phyloP scores from a whole-genome alignment of 2,888 invertebrate species.

The Agrypnus murinus region DNA sequence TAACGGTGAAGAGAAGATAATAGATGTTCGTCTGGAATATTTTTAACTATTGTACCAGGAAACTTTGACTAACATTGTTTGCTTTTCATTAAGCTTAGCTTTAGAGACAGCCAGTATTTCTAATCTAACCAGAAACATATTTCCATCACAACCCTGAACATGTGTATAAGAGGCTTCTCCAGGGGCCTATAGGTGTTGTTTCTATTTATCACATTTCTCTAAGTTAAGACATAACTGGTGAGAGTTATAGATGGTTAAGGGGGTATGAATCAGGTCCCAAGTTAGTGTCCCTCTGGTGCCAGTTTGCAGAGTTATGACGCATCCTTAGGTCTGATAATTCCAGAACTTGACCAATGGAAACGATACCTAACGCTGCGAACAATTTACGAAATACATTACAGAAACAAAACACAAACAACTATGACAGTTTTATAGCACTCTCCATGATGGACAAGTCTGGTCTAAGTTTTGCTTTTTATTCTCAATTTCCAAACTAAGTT shows the following conservation, averaged over 20 bases:
- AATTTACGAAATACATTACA: too few relatives aligned
- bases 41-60: too few relatives aligned
- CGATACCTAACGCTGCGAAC: slow-evolving; percentile 38
- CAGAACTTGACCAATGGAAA: slow-evolving; percentile 45
- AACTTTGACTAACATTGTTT: too few relatives aligned
- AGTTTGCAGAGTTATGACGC: slow-evolving; percentile 53
- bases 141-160: slow-evolving; percentile 14
- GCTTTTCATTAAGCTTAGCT: too few relatives aligned
- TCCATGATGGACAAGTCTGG: background rate
- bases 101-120: too few relatives aligned
- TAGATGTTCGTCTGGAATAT: too few relatives aligned
- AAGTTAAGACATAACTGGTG: slow-evolving; percentile 50
- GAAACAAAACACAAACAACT: too few relatives aligned
- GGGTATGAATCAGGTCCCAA: slow-evolving; percentile 54
- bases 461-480: background rate
- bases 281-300: slow-evolving; percentile 55
- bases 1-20: slow-evolving; percentile 25
- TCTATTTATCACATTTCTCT: slow-evolving; percentile 57
- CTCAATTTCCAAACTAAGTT: background rate
- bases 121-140: too few relatives aligned
- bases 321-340: slow-evolving; percentile 51
- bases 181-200: slow-evolving; percentile 54
- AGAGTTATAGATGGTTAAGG: slow-evolving; percentile 50
- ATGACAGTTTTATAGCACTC: too few relatives aligned
- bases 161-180: slow-evolving; percentile 45